These are phyloP conservation scores for Dysmachus trigonus DNA, from an alignment of 2,888 invertebrate species.

Conservation along the genomic window DNA sequence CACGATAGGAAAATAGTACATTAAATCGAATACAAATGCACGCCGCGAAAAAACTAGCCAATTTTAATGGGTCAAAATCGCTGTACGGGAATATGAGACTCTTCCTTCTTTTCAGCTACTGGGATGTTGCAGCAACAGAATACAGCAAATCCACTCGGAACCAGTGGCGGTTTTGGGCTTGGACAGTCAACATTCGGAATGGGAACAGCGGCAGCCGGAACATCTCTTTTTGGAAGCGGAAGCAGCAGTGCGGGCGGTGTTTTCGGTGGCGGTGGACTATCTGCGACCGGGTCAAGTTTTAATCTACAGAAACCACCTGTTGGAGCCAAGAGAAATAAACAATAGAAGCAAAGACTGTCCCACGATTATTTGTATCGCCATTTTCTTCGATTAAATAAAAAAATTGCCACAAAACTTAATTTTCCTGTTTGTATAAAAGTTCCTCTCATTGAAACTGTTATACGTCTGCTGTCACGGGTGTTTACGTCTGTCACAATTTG, in stretches of 20 bases:
- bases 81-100: background rate
- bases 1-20: background rate
- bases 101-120: background rate
- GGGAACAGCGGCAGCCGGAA: background rate
- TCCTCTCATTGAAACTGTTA: background rate
- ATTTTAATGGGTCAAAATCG: background rate
- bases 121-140: conserved; percentile 57
- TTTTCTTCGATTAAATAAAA: background rate
- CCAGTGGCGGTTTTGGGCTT: conserved; percentile 58
- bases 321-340: conserved; percentile 74
- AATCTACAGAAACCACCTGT: conserved; percentile 77
- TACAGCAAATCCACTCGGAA: conserved; percentile 61
- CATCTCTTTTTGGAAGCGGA: conserved; percentile 30
- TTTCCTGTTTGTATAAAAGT: background rate
- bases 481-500: background rate
- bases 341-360: conserved; percentile 62
- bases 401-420: background rate
- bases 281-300: conserved; percentile 60
- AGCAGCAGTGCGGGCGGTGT: background rate
- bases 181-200: conserved; percentile 39
- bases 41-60: background rate
- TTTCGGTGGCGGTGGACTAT: conserved; percentile 51
- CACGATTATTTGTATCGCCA: background rate
- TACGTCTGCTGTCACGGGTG: background rate
- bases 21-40: background rate